Base-by-base conservation (phyloP, 2,113 vertebrate genomes). In the Capreolus pygargus region DNA sequence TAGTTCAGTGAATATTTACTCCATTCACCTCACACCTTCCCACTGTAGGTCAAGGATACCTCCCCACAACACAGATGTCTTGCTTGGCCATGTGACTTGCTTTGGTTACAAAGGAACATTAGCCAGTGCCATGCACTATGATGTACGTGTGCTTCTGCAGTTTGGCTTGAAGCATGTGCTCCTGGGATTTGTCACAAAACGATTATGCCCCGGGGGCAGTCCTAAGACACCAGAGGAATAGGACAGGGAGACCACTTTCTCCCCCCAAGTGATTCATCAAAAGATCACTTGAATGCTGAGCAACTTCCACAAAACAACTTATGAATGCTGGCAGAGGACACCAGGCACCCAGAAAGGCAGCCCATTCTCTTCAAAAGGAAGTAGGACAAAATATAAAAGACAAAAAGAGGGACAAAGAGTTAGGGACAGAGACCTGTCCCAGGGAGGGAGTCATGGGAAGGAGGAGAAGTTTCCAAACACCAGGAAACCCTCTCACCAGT, bases 351-450 rank as follows among this genome's bases (percentile, higher is more conserved):
- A 21, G 33, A 67, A 67, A 36, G 4, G 64, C 64, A 67, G 2
- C 64, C 33, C 64, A 36, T 36, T 36, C 9, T 67, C 64, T 67
- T 67, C 64, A 36, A 21, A 67, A 67, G 8, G n/a, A 67, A 33
- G 2, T 36, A 36, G n/a, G 17, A 36, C 33, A 67, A 36, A 67
- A 67, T 67, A 67, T 67, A 67, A 19, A 67, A 67, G 64, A 67
- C 64, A 36, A 36, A 67, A 36, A 67, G 33, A 67, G 17, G 21
- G 61, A n/a, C 61, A n/a, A 61, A 61, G 64, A 36, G 33, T 36
- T 67, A 21, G 9, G 64, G 9, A 36, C 0, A 0, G 17, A 67
- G 64, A 67, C n/a, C 64, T 36, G 64, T 70, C 64, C 64, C 64
- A 36, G 64, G 64, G 64, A 70, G 64, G 9, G n/a, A 70, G n/a